Conservation (phyloP, 2,113 vertebrate species). For the Rhynchomys soricoides region DNA sequence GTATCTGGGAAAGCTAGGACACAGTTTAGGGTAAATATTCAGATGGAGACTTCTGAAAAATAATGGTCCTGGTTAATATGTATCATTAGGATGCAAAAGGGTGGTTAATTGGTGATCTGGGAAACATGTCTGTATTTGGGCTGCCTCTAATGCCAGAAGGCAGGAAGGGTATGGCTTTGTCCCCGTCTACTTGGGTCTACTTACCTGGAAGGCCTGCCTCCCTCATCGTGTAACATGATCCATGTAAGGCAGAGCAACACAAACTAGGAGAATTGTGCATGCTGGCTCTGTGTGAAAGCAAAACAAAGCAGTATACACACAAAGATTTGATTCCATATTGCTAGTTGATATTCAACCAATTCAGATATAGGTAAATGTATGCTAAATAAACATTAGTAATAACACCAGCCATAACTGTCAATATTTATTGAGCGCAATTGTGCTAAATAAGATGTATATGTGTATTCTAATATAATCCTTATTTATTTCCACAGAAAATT, state of each 20-base stretch:
- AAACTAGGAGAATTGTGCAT: background rate
- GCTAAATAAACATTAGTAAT: background rate
- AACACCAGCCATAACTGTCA: background rate
- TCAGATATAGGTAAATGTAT: background rate
- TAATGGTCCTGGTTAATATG: background rate
- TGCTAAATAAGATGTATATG: background rate
- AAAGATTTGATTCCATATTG: background rate
- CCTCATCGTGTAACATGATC: background rate
- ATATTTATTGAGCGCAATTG: background rate
- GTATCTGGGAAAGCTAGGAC: background rate
- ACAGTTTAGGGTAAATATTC: background rate
- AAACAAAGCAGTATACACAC: background rate
- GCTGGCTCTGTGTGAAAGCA: background rate
- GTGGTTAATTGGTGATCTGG: background rate
- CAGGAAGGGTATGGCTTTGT: background rate
- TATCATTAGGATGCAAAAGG: too few species aligned
- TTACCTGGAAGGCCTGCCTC: background rate
- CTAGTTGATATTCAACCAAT: background rate
- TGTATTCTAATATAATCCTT: background rate
- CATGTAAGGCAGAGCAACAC: background rate
- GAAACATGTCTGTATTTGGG: too few species aligned
- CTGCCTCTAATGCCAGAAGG: background rate
- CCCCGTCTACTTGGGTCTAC: background rate
- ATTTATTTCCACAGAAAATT: slow-evolving; percentile 2
- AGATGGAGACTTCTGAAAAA: background rate